These are phyloP conservation scores for Sepioteuthis lessoniana DNA, from an alignment of 2,888 invertebrate genomes.

Conservation along the genomic window DNA sequence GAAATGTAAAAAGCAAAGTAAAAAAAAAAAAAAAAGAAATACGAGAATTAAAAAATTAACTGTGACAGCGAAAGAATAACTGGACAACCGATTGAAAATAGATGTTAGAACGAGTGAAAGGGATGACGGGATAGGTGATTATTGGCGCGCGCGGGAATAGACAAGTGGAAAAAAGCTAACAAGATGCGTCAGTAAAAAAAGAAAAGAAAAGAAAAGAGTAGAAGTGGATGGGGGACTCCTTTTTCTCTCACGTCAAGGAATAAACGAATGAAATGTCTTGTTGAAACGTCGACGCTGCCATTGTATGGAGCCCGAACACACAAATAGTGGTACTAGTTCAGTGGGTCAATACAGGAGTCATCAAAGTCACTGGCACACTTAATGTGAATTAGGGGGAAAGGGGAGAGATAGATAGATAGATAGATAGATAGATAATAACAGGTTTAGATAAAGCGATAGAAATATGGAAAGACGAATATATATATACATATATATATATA, in stretches of 20 bases:
- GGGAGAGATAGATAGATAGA: not conserved
- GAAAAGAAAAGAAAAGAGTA: not conserved
- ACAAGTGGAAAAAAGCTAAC: not conserved
- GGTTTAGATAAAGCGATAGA: too few relatives aligned
- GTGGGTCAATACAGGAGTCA: not conserved
- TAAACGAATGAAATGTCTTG: not conserved
- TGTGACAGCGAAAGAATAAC: not conserved
- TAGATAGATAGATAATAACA: not conserved
- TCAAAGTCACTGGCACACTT: not conserved
- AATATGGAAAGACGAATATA: too few relatives aligned
- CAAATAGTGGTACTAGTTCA: constrained; percentile 11
- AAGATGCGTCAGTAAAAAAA: not conserved
- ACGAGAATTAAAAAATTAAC: not conserved
- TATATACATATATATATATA: too few relatives aligned
- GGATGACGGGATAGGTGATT: not conserved
- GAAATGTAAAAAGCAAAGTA: not conserved
- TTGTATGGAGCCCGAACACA: not conserved
- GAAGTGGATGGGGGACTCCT: not conserved
- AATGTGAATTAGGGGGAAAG: not conserved
- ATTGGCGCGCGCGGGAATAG: not conserved
- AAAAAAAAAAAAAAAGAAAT: too few relatives aligned
- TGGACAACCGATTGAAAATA: not conserved
- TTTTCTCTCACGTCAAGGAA: not conserved
- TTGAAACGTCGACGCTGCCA: not conserved
- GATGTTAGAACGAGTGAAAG: not conserved